Evolutionary conservation across 1,140 invertebrate genomes (phyloP), one percentile per base, ranked within the genome.

Genomic region (Subanguina moxae): DNA sequence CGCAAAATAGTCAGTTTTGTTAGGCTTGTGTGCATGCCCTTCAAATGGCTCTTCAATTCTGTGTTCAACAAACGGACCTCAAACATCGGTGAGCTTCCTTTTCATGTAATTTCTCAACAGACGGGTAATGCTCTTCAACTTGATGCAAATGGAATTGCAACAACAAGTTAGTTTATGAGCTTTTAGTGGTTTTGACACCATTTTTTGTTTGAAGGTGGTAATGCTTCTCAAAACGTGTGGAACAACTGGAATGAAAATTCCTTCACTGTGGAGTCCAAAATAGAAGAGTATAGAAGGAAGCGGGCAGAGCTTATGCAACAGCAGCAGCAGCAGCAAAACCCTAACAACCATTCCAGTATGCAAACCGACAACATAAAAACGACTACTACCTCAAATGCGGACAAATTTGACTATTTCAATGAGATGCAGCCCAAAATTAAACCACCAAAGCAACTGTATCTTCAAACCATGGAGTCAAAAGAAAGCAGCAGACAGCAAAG

Each of bases 21-120:
- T 7, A 21, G n/a, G n/a, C n/a, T 52, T 5, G n/a, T 52, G 8
- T 25, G n/a, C 8, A 21, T 19, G 48, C 48, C 48, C 3, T 52
- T 52, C 15, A 19, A 25, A 15, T 21, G 48, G 48, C n/a, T 52
- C 3, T 52, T 19, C n/a, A 52, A 52, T 52, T 5, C 48, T 5
- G 48, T 52, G n/a, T 52, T 3, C 17, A 25, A 25, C 1, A 66
- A 8, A 30, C 13, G 23, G n/a, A 11, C 21, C 13, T 27, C 25
- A 9, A 57, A 77, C 43, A 73, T 73, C 32, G 71, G 74, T 13
- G 71, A 73, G 73, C 65, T 73, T 21, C 71, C 71, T 13, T 73
- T 61, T 17, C 28, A 32, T 27, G 27, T 61, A n/a, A 15, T 27
- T 57, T 57, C 52, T 25, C 21, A 57, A 11, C 52, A 57, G 11